phyloP scores from a whole-genome alignment of 2,888 invertebrate species.

The Scaptomyza caliginosa region DNA sequence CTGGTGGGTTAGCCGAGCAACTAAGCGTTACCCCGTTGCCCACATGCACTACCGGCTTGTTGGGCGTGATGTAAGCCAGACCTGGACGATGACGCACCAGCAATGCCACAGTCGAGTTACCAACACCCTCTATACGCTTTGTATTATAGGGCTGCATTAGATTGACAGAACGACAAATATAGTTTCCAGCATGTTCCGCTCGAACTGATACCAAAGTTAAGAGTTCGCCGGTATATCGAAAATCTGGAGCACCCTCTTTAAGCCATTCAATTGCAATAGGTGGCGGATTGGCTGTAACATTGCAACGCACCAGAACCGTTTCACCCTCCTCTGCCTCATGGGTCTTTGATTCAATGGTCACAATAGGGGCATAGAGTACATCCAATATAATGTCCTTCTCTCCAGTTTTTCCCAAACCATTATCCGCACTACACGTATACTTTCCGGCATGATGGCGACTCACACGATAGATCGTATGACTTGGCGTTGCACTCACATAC shows the following conservation, averaged over 20 bases:
- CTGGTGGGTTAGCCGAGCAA: conserved; percentile 94
- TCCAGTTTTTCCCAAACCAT: conserved; percentile 91
- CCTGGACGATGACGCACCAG: conserved; percentile 95
- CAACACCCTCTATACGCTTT: conserved; percentile 89
- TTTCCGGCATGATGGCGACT: conserved; percentile 94
- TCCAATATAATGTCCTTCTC: conserved; percentile 92
- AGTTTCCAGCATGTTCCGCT: conserved; percentile 95
- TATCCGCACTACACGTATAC: conserved; percentile 94
- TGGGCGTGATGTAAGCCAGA: conserved; percentile 91
- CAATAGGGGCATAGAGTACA: conserved; percentile 92
- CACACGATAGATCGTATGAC: conserved; percentile 91
- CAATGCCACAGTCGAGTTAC: conserved; percentile 92
- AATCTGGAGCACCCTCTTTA: conserved; percentile 93
- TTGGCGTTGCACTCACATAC: conserved; percentile 91
- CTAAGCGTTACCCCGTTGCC: conserved; percentile 93
- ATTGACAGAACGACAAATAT: conserved; percentile 94
- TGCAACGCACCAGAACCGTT: conserved; percentile 92
- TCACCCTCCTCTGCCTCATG: conserved; percentile 94
- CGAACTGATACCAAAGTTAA: conserved; percentile 90
- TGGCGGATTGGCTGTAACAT: conserved; percentile 93
- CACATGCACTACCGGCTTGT: conserved; percentile 92
- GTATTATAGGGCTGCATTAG: conserved; percentile 90
- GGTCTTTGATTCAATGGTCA: conserved; percentile 91
- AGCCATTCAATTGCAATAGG: conserved; percentile 94
- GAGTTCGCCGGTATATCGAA: conserved; percentile 91